Evolutionary conservation across 2,113 vertebrate genomes (phyloP).

Genomic region (Hyla sarda): DNA sequence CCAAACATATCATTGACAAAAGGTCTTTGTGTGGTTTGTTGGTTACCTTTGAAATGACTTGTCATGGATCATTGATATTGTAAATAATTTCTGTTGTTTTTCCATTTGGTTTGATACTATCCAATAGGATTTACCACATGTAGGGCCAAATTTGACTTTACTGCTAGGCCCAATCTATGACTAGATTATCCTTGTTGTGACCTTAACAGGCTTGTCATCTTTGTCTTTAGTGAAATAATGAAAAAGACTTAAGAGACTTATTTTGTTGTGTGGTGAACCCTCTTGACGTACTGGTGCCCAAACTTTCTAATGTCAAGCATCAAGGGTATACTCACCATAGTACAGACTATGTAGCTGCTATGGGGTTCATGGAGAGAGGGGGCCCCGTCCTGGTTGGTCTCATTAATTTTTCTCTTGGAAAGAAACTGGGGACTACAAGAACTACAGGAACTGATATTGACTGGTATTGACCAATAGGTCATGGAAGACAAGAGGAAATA

Average conservation of each 20-base stretch:
- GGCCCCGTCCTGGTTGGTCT: too few relatives aligned
- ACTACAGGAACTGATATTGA: too few relatives aligned
- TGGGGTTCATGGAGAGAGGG: too few relatives aligned
- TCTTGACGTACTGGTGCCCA: too few relatives aligned
- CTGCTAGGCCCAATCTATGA: not conserved
- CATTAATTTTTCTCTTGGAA: too few relatives aligned
- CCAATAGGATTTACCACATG: not conserved
- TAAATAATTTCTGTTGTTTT: not conserved
- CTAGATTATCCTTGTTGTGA: not conserved
- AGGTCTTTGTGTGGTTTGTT: not conserved
- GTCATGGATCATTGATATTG: not conserved
- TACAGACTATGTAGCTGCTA: too few relatives aligned
- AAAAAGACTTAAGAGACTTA: not conserved
- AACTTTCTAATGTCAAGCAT: not conserved
- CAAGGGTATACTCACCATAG: too few relatives aligned
- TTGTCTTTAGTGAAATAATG: not conserved
- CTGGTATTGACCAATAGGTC: too few relatives aligned
- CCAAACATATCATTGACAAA: not conserved
- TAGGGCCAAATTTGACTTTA: not conserved
- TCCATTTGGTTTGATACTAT: not conserved
- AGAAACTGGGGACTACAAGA: too few relatives aligned
- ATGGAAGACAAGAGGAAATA: too few relatives aligned
- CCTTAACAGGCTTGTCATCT: not conserved
- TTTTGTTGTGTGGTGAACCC: not conserved
- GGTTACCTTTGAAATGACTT: not conserved